Base-by-base conservation (phyloP, 1,140 invertebrate genomes). In the Tetranychus cinnabarinus region DNA sequence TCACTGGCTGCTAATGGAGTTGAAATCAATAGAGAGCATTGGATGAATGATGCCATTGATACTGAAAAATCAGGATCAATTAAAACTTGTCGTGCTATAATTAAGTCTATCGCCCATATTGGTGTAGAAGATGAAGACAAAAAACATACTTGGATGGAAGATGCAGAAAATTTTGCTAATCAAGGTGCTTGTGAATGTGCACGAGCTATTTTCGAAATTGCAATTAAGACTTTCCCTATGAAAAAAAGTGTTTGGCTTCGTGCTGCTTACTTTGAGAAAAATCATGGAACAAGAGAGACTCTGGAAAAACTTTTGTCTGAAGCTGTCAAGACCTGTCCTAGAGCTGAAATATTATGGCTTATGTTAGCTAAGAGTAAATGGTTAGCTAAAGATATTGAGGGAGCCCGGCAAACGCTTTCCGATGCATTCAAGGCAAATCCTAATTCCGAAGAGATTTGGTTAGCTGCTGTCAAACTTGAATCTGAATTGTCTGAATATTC, bases 281-380 rank as follows among this genome's bases (percentile, higher is more conserved):
- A 84, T 66, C 86, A 96, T 72, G 95, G 95, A 12, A 86, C 87
- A 0, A 77, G 88, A 63, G 87, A 96, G 67, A 88, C 85, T 15
- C 74, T 97, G 61, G 92, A 97, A 73, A 76, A 81, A 0, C 71
- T 98, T 23, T 72, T 99, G 58, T 84, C 96, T 70, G 78, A 86
- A 68, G 95, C 93, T 8, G 95, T 97, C 1, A 85, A 84, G 0
- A 87, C 96, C 75, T 98, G 93, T 77, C 93, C 95, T 0, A 92
- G 97, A 73, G 92, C 87, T 10, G 95, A 99, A 76, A 79, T 91
- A 3, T 76, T 99, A 0, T 99, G 96, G 96, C 77, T 98, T 0
- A 98, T 98, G 93, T 89, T 91, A 7, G 96, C 96, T 5, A 98
- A 98, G 74, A 95, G 88, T 1, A 96, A 97, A 70, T 99, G 95